Percentiles rank a stretch among this genome's conserved stretches.
These are phyloP conservation scores for Rousettus madagascariensis DNA, from an alignment of 2,797 vertebrate genomes.

Conservation along the genomic window DNA sequence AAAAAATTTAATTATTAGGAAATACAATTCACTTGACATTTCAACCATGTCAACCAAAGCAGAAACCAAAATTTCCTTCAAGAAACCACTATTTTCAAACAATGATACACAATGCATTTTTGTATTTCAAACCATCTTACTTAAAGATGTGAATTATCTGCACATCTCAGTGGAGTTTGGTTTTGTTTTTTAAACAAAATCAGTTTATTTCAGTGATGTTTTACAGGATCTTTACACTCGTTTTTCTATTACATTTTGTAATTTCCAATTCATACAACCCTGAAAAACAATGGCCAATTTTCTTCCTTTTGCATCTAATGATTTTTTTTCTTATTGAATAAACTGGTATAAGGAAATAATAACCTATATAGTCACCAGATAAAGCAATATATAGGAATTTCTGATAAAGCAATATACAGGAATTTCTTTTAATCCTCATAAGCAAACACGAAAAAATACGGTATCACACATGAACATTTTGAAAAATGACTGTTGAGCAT, in stretches of 20 bases:
- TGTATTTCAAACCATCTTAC: neutral
- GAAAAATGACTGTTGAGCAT: neutral
- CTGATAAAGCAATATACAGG: neutral
- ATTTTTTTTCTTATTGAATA: neutral
- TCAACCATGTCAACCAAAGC: neutral
- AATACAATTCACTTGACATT: slow-evolving; percentile 6
- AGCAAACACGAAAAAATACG: neutral
- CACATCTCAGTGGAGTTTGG: neutral
- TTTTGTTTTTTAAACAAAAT: neutral
- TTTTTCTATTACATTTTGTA: neutral
- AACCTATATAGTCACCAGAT: neutral
- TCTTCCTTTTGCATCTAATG: neutral
- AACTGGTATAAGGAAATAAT: neutral
- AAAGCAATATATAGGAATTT: neutral
- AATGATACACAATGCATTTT: neutral
- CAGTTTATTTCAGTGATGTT: neutral
- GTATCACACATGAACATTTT: neutral
- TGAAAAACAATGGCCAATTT: neutral
- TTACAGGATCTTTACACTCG: neutral
- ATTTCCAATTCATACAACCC: neutral
- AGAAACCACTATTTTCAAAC: neutral
- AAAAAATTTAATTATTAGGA: slow-evolving; percentile 1
- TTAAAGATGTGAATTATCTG: neutral
- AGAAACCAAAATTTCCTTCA: neutral
- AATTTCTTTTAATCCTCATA: neutral